Conservation (phyloP, 2,797 vertebrate species). For the Rousettus madagascariensis region DNA sequence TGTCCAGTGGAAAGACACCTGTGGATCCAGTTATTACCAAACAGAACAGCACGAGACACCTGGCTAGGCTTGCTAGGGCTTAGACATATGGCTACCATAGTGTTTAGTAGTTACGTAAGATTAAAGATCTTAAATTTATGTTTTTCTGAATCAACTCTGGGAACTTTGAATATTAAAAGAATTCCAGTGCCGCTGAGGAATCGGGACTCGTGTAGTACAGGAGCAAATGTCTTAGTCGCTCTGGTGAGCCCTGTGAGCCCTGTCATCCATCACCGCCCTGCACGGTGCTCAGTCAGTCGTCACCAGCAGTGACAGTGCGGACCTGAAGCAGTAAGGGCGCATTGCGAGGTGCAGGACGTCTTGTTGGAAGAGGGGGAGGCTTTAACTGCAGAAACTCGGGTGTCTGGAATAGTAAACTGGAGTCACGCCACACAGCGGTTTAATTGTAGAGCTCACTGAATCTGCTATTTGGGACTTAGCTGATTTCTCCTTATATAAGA, state of each 20-base stretch:
- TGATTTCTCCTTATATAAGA: not conserved
- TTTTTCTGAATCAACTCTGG: not conserved
- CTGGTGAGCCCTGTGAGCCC: too few species aligned
- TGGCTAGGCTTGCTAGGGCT: not conserved
- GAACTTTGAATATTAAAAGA: not conserved
- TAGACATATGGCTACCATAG: not conserved
- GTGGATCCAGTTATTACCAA: not conserved
- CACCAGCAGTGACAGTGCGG: rapidly evolving
- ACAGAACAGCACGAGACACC: not conserved
- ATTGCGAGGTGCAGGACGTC: rapidly evolving
- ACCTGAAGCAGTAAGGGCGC: not conserved
- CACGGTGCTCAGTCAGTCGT: rapidly evolving
- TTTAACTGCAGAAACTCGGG: not conserved
- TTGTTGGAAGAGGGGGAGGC: not conserved
- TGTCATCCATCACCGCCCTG: rapidly evolving
- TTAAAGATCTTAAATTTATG: not conserved
- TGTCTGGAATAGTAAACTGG: not conserved
- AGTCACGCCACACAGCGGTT: not conserved
- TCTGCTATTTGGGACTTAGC: not conserved
- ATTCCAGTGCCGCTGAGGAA: not conserved
- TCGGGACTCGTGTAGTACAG: not conserved
- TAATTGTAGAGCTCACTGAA: not conserved
- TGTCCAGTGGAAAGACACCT: not conserved
- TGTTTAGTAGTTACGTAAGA: not conserved
- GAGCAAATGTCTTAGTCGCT: rapidly evolving